Base-by-base conservation (phyloP, 2,888 invertebrate species). In the Chirona hameri region DNA sequence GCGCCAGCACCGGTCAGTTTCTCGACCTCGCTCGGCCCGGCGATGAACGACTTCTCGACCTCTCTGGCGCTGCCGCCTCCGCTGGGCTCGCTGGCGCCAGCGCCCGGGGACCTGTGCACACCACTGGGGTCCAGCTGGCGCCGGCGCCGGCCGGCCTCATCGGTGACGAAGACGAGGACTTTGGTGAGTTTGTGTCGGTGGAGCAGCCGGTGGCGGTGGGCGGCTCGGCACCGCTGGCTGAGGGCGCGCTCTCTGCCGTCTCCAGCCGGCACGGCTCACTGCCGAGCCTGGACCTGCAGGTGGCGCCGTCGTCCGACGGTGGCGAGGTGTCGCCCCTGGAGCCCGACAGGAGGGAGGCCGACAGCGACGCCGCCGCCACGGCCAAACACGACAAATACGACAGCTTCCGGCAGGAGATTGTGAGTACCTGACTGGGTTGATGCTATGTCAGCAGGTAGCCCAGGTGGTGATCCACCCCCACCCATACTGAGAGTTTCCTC, bases 251-350 rank as follows among this genome's bases (percentile, higher is more conserved):
- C 27, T 10, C 27, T 27, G 10, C 65, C 27, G 65, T 12, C 39
- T 39, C 39, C 31, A 46, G 39, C 24, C 39, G 76, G 46, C 76
- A 24, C 46, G 76, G 76, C 39, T 76, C 76, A 10, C 76, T 76
- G 76, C 76, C 27, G 24, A 76, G 76, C 76, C 46, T 76, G 24
- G 76, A 76, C 76, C 76, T 76, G 76, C 76, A 76, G 76, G 76
- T 46, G 76, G 39, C 72, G 72, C 14, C 76, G 46, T 39, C 76
- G n/a, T n/a, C n/a, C 7, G 76, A 76, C 21, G 76, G 15, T 7
- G 76, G 76, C 7, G 76, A 76, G 76, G 76, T 76, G 76, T 76
- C 76, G 21, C 76, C 76, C 12, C 76, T 76, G 24, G 76, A 76
- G 76, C 27, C 27, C 21, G 76, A 76, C 24, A 18, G 76, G 9